Evolutionary conservation across 2,113 vertebrate species (phyloP), one percentile per base, ranked within the genome.

Genomic region (Nymphicus hollandicus): DNA sequence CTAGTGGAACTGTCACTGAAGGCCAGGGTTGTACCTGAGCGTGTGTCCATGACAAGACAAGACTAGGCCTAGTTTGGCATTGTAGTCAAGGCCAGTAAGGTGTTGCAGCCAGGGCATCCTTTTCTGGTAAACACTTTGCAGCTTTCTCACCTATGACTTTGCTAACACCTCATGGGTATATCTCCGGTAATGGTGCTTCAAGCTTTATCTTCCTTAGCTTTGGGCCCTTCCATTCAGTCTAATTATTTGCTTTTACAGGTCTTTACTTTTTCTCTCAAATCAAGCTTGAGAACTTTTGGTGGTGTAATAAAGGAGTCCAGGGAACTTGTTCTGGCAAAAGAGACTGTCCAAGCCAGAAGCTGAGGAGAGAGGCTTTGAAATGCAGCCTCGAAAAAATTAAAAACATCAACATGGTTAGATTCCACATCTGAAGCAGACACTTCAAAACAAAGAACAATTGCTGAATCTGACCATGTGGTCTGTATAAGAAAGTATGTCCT

Each of bases 241-340:
- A 28, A 65, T 85, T 52, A 65, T 41, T 83, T 93, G 37, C 85
- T 61, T 90, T 80, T 71, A 78, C 69, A 76, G 69, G 46, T 10
- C 78, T 96, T 96, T 88, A 63, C 90, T 60, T 83, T 92, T 92
- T 80, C 71, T 88, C 55, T 93, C n/a, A 61, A 96, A 95, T 94
- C 97, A 97, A 97, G 94, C 97, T 97, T 97, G 96, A 96, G 97
- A 97, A 64, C 65, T 91, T 91, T 16, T 89, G 87, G 94, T 97
- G 97, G 94, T 96, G 81, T 69, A 68, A 86, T 83, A 78, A 96
- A 88, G 91, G 93, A 72, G 94, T 89, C 86, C 89, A 87, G 77
- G 91, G 92, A 94, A 88, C 91, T 93, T 78, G 13, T 93, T 95
- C 77, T 89, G 55, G 47, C 43, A 72, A 61, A 94, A 46, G 47